Evolutionary conservation across 2,113 vertebrate genomes (phyloP).

Genomic region (Tachuris rubrigastra): DNA sequence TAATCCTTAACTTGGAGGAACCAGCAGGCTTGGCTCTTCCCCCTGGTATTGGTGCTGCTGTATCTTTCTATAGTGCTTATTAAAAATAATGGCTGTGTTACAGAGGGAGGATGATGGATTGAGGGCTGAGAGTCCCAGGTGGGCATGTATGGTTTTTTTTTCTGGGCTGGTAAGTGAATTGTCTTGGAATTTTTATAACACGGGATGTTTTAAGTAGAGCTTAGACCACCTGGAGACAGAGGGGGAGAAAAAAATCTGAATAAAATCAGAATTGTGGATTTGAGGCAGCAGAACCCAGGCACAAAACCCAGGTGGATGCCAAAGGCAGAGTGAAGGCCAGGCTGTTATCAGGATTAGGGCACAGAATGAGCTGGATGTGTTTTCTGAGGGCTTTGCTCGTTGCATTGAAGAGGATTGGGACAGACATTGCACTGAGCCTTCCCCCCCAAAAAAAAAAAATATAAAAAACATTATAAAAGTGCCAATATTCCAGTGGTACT

Average conservation of each 20-base stretch:
- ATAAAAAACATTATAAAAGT: background rate
- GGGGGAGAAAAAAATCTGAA: background rate
- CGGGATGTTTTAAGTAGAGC: background rate
- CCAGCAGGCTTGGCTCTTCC: background rate
- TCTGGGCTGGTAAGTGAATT: conserved; percentile 44
- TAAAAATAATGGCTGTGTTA: conserved; percentile 61
- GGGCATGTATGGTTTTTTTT: background rate
- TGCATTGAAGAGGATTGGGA: background rate
- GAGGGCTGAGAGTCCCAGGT: background rate
- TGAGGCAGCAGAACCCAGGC: background rate
- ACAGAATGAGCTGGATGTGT: background rate
- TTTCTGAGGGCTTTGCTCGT: background rate
- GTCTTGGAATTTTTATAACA: conserved; percentile 40
- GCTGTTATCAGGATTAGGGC: background rate
- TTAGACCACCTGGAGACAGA: background rate
- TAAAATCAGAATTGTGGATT: background rate
- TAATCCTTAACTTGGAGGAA: background rate
- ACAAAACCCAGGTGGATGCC: background rate
- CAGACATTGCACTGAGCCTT: background rate
- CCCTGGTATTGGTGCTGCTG: background rate
- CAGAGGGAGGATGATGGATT: conserved; percentile 39
- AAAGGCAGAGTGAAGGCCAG: background rate
- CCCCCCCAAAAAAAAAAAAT: background rate
- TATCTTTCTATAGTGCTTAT: conserved; percentile 53
- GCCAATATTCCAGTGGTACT: background rate